Evolutionary conservation across 2,888 invertebrate species (phyloP).

Genomic region (Dermolepida albohirtum): DNA sequence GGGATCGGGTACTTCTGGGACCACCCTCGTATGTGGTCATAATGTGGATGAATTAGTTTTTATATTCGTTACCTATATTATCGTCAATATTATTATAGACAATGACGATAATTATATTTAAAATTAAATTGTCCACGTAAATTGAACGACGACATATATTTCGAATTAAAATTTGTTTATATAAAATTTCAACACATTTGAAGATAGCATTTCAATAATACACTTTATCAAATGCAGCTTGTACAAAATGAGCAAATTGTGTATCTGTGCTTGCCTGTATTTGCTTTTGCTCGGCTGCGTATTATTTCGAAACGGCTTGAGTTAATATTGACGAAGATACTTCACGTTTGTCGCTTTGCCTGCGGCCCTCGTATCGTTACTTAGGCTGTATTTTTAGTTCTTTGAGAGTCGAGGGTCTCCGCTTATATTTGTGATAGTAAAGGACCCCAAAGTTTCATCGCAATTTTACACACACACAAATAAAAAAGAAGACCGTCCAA

Average conservation of each 20-base stretch:
- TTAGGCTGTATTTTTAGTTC: conserved; percentile 54
- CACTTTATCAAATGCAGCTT: background rate
- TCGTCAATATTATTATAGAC: too few relatives aligned
- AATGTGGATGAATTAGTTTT: too few relatives aligned
- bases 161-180: background rate
- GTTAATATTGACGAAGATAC: conserved; percentile 62
- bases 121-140: too few relatives aligned
- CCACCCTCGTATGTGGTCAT: too few relatives aligned
- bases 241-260: conserved; percentile 33
- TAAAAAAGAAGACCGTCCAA: conserved; percentile 3
- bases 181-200: background rate
- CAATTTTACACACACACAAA: conserved; percentile 44
- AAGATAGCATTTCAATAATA: conserved; percentile 5
- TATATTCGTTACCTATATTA: too few relatives aligned
- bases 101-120: too few relatives aligned
- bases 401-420: conserved; percentile 11
- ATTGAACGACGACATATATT: too few relatives aligned
- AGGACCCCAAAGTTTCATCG: conserved; percentile 52
- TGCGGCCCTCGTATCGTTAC: conserved; percentile 49
- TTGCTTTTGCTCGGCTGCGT: conserved; percentile 53
- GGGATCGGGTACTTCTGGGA: too few relatives aligned
- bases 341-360: conserved; percentile 56
- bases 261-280: conserved; percentile 19
- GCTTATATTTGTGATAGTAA: conserved; percentile 45
- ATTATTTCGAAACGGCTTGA: conserved; percentile 59